Evolutionary conservation across 1,140 invertebrate genomes (phyloP), one percentile per base, ranked within the genome.

Genomic region (Scylla paramamosain): DNA sequence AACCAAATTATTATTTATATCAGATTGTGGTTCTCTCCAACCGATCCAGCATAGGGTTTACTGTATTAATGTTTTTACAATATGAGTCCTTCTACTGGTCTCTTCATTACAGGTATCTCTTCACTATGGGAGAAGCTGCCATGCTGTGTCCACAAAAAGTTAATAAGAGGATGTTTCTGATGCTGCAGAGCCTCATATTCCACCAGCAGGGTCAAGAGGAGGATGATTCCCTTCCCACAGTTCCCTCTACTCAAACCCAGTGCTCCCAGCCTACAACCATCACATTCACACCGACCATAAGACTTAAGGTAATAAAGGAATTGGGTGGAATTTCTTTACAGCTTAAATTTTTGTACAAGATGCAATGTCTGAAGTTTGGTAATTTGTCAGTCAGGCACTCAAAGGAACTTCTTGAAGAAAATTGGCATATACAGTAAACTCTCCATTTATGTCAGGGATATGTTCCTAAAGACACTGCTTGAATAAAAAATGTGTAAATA

Each of bases 51-150:
- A 39, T 59, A 59, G 52, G 0, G 10, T 12, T 59, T 59, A 12
- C 16, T 59, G 52, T 4, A 59, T 59, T 59, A 0, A 12, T 59
- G 16, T 59, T 20, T 20, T 20, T 94, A 6, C 39, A 94, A 20
- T 46, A n/a, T 87, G n/a, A 88, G 16, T 97, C 6, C 94, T 0
- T 59, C 52, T 8, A 59, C 16, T 12, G 10, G 20, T 83, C 29
- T 83, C 16, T 89, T 29, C 39, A 16, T 59, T 32, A 52, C 95
- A 96, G 96, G 29, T 92, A 95, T 31, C 31, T 97, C 32, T 97
- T 97, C 94, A 97, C 97, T 0, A 94, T 97, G 67, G 97, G 97
- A 77, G 97, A 97, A 96, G 96, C 97, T 6, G 96, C 96, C 1
- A 97, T 97, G 96, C 95, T 97, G 25, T 97, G 96, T 96, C 97